Base-by-base conservation (phyloP, 92 coral and sea anemone species). In the Paragorgia papillata region DNA sequence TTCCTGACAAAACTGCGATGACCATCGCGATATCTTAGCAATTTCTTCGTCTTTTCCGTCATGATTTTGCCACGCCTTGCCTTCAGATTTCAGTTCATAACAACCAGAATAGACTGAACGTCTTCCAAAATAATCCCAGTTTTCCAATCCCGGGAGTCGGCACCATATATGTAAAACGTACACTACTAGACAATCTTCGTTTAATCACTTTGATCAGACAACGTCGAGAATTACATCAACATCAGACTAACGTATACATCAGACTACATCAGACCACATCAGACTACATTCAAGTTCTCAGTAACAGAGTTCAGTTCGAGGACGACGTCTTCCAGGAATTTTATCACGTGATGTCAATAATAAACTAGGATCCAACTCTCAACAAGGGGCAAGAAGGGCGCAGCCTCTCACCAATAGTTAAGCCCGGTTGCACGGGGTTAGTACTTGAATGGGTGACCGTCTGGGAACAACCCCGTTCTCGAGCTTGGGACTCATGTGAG, bases 1-100 rank as follows among this genome's bases (percentile, higher is more conserved):
- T 71, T 71, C 19, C 63, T 34, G 27, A 9, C 43, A 27, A 71
- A 49, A 30, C 34, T 71, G 20, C 78, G 78, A 50, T 71, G 78
- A 26, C 61, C 40, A 21, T 71, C 78, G 61, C 78, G 60, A 17
- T 22, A 24, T 49, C 25, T 71, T 6, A 20, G 25, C 18, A 48
- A 40, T 33, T 71, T 71, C 43, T 49, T 71, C 26, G 22, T 13
- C 31, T 71, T 53, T 37, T 48, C 40, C 78, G 24, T 32, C 41
- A 22, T 56, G 31, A 56, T 56, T 9, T 56, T 56, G 28, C 3
- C 31, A 6, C 10, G 10, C 18, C 2, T 22, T 56, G 9, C 3
- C 31, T 14, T 56, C 31, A 56, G 33, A 28, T 22, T 56, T 56
- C 10, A 22, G 30, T 22, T 56, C 33, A 15, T 56, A 5, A 17